phyloP scores from a whole-genome alignment of 1,140 invertebrate genomes.

The Anastatus disparis region DNA sequence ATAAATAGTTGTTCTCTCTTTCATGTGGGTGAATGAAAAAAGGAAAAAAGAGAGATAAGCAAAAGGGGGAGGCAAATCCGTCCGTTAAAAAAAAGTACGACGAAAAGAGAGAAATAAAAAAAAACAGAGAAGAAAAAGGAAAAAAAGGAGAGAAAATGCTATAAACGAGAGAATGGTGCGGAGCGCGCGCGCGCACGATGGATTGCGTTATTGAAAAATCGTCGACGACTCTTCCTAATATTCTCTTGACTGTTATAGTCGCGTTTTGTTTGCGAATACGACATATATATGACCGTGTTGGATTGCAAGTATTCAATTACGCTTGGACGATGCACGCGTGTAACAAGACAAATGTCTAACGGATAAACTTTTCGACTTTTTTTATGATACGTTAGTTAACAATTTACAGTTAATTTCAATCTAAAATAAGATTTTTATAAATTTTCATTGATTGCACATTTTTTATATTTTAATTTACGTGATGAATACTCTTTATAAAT shows the following conservation, averaged over 20 bases:
- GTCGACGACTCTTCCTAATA: too few species aligned
- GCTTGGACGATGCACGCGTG: not conserved
- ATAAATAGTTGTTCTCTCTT: constrained; percentile 29
- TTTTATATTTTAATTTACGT: too few species aligned
- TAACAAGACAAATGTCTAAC: not conserved
- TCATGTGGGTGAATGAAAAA: not conserved
- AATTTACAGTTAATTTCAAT: too few species aligned
- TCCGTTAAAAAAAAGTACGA: not conserved
- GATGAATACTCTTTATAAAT: too few species aligned
- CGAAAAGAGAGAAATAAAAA: not conserved
- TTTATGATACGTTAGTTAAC: too few species aligned
- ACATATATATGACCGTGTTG: not conserved
- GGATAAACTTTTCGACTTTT: too few species aligned
- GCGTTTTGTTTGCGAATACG: too few species aligned
- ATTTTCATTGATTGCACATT: too few species aligned
- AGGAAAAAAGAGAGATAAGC: not conserved
- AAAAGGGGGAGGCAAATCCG: too few species aligned
- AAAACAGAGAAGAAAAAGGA: not conserved
- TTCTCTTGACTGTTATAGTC: too few species aligned
- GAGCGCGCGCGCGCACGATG: constrained; percentile 10
- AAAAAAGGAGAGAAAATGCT: not conserved
- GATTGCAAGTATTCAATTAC: not conserved
- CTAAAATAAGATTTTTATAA: too few species aligned
- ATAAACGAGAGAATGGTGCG: not conserved
- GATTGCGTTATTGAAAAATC: constrained; percentile 37